phyloP scores from a whole-genome alignment of 2,113 vertebrate species.

The Seriola aureovittata region DNA sequence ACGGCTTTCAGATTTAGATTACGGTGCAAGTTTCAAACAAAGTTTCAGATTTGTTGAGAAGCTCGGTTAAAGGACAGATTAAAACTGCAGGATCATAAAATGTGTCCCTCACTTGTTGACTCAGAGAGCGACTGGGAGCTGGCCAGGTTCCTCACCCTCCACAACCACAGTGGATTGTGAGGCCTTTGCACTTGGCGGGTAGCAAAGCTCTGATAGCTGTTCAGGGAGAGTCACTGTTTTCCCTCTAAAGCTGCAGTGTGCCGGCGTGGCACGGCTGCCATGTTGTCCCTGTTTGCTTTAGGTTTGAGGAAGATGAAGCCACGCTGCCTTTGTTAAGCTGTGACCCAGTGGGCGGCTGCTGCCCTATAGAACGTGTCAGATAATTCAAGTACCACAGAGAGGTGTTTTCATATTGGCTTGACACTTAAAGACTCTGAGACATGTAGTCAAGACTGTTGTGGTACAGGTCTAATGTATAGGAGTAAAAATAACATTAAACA shows the following conservation, averaged over 20 bases:
- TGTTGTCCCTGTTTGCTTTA: slow-evolving; percentile 77
- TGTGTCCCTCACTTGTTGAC: slow-evolving; percentile 15
- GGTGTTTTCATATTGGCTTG: slow-evolving; percentile 14
- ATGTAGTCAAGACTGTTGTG: background rate
- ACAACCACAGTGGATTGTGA: slow-evolving; percentile 41
- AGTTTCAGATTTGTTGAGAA: slow-evolving; percentile 49
- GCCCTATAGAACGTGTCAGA: slow-evolving; percentile 9
- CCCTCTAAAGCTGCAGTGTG: slow-evolving; percentile 69
- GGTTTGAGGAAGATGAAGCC: slow-evolving; percentile 75
- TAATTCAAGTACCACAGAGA: background rate
- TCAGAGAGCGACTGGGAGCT: slow-evolving; percentile 23
- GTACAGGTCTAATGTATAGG: too few species aligned
- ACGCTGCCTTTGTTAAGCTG: slow-evolving; percentile 54
- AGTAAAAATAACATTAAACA: too few species aligned
- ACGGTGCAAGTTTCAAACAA: slow-evolving; percentile 47
- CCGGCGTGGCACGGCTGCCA: slow-evolving; percentile 38
- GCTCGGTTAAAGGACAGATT: slow-evolving; percentile 22
- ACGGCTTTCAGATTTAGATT: slow-evolving; percentile 64
- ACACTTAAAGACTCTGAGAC: background rate
- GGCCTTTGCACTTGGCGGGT: slow-evolving; percentile 72
- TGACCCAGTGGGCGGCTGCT: slow-evolving; percentile 24
- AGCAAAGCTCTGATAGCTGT: slow-evolving; percentile 66
- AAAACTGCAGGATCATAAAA: slow-evolving; percentile 27
- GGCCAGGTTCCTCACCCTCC: slow-evolving; percentile 13
- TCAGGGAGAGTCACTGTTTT: slow-evolving; percentile 75